Evolutionary conservation across 2,888 invertebrate species (phyloP), one percentile per base, ranked within the genome.

Genomic region (Oligia latruncula): DNA sequence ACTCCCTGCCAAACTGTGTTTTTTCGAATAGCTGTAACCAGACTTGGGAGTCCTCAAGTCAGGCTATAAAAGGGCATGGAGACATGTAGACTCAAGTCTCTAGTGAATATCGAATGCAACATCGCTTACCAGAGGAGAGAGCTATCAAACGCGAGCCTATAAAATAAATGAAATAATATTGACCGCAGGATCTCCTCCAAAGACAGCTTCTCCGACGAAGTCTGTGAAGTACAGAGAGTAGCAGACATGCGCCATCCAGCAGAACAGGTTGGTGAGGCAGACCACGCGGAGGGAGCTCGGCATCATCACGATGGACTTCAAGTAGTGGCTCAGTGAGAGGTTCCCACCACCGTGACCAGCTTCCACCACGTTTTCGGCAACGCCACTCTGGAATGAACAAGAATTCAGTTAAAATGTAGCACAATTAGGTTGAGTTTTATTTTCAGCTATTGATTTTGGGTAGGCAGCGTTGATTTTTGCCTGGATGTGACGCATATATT

Each of bases 171-270:
- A 20, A 43, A n/a, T 17, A 35, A 8, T 68, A 94, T 95, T 96
- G 93, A 98, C 98, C 92, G 97, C 98, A n/a, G 99, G 99, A 95
- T 98, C 97, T 0, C 99, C 99, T n/a, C 97, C 97, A 93, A 98
- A 99, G 35, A 99, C 98, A 20, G 98, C 98, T 95, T 99, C 99
- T 0, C 99, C 99, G 3, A 99, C 99, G 92, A 99, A 99, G 95
- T 99, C 99, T 0, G 99, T 99, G 94, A 99, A 99, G 95, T 99
- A 99, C 11, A 99, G 96, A 0, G 99, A 99, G 93, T 99, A 99
- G 94, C 99, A 99, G 68, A 99, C 99, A 90, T 99, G 98, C 0
- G 99, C 99, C 99, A 99, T 99, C 99, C 99, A 99, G 93, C 99
- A 99, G 95, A 99, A 99, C 60, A 99, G 97, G 96, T 99, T 99